Percentiles rank a stretch among this genome's conserved stretches.
Evolutionary conservation across 2,888 invertebrate genomes (phyloP).

Genomic region (Scaptomyza tumidula): DNA sequence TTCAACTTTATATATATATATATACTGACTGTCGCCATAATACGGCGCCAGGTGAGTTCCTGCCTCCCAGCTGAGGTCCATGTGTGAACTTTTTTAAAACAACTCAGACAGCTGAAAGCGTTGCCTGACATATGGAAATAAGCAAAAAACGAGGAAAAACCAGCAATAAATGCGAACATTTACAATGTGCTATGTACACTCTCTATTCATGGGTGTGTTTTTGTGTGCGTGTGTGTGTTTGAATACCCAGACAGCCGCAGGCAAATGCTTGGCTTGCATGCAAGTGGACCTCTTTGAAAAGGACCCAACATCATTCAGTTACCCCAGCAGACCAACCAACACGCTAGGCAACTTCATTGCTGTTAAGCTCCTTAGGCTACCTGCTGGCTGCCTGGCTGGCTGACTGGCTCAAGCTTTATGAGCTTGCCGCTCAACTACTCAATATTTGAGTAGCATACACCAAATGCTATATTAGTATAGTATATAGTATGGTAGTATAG

Average conservation of each 20-base stretch:
- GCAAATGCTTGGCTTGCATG: slow-evolving; percentile 71
- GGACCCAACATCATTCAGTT: slow-evolving; percentile 33
- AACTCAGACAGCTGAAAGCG: slow-evolving; percentile 53
- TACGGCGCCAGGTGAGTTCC: slow-evolving; percentile 29
- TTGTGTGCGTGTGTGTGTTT: background rate
- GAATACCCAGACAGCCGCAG: slow-evolving; percentile 56
- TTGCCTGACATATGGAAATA: slow-evolving; percentile 40
- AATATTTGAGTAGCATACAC: slow-evolving; percentile 50
- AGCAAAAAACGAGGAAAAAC: background rate
- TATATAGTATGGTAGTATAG: too few relatives aligned
- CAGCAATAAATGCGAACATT: slow-evolving; percentile 47
- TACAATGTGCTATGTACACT: slow-evolving; percentile 18
- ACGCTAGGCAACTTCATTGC: background rate
- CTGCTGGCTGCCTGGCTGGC: too few relatives aligned
- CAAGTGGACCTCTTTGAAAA: slow-evolving; percentile 63
- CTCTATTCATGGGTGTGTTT: slow-evolving; percentile 13
- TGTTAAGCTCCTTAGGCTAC: slow-evolving; percentile 27
- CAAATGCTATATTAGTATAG: too few relatives aligned
- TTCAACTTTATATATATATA: slow-evolving; percentile 20
- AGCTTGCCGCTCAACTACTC: slow-evolving; percentile 51
- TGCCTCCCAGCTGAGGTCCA: slow-evolving; percentile 14
- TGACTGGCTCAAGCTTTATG: slow-evolving; percentile 42
- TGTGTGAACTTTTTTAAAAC: slow-evolving; percentile 39
- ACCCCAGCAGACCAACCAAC: background rate
- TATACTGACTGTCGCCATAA: slow-evolving; percentile 30